These are phyloP conservation scores for Triops cancriformis DNA, from an alignment of 1,140 invertebrate species.

Conservation along the genomic window DNA sequence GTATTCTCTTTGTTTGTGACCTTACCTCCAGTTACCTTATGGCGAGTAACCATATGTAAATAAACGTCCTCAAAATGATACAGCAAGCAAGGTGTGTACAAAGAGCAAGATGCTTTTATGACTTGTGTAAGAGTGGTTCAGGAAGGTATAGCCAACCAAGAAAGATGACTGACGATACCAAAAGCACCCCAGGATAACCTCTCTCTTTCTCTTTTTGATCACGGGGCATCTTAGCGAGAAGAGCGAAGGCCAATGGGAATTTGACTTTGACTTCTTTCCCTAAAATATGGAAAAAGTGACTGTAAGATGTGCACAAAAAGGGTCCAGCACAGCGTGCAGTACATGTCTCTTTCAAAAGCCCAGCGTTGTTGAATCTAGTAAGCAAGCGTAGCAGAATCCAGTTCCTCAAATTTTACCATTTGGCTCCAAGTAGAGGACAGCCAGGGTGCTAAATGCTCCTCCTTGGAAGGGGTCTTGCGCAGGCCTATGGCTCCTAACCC, in stretches of 20 bases:
- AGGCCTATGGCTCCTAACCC: neutral
- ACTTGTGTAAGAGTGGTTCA: neutral
- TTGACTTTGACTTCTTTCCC: neutral
- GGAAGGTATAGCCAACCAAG: neutral
- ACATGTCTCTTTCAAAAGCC: neutral
- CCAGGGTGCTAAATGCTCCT: no score
- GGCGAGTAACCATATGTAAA: neutral
- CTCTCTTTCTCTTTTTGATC: neutral
- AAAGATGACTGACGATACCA: neutral
- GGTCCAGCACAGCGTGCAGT: neutral
- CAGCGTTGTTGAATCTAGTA: no score
- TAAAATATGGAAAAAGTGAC: neutral
- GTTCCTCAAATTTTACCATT: no score
- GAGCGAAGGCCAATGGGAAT: neutral
- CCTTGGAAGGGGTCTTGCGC: no score
- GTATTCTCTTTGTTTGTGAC: no score
- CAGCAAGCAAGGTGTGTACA: neutral
- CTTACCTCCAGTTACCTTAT: no score
- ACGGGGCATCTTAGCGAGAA: neutral
- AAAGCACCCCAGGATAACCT: conserved; percentile 9
- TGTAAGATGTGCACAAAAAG: neutral
- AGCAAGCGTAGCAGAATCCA: no score
- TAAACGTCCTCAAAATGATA: neutral
- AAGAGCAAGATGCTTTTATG: neutral
- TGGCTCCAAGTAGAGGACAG: no score